phyloP scores from a whole-genome alignment of 53 echinoderm and acorn worm genomes.

The Temnopleurus reevesii region DNA sequence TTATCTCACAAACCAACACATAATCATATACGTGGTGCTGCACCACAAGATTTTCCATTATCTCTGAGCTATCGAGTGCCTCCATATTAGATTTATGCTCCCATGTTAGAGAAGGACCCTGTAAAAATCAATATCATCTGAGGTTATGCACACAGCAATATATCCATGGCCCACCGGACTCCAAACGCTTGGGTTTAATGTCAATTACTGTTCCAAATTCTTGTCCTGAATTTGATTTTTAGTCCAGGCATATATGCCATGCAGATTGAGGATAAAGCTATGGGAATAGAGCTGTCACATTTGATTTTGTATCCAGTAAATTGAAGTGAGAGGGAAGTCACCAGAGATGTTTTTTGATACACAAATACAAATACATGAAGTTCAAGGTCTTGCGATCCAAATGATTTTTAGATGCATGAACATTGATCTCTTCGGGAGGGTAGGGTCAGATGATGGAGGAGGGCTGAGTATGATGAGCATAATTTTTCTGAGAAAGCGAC shows the following conservation, averaged over 20 bases:
- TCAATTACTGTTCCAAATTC: neutral
- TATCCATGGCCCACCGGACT: neutral
- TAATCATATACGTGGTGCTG: no score
- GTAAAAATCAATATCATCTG: neutral
- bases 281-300: neutral
- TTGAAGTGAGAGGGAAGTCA: neutral
- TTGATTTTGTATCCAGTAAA: neutral
- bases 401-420: slow-evolving; percentile 11
- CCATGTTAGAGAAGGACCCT: neutral
- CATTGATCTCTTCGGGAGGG: neutral
- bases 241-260: neutral
- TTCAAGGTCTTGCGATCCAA: neutral
- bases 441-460: neutral
- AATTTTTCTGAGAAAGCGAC: neutral
- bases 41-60: no score
- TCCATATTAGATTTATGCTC: neutral
- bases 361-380: neutral
- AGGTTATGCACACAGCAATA: neutral
- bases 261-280: neutral
- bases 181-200: neutral
- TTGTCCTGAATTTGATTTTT: neutral
- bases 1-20: no score
- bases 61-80: neutral
- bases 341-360: neutral
- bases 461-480: neutral